These are phyloP conservation scores for Pyralis farinalis DNA, from an alignment of 2,888 invertebrate species.

Conservation along the genomic window DNA sequence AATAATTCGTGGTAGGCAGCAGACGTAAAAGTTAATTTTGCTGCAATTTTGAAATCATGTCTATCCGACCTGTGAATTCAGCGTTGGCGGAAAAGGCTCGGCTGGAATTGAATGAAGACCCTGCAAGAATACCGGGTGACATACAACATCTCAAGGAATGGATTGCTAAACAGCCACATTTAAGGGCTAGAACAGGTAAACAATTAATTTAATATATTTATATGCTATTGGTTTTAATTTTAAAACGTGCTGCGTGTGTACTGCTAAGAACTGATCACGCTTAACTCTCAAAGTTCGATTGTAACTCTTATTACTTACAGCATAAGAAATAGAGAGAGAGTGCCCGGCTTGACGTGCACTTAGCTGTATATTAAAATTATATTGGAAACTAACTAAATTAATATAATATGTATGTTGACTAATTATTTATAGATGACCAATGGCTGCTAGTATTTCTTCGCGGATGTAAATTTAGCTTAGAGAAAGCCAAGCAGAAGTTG, in stretches of 20 bases:
- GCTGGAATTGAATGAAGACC: slow-evolving; percentile 75
- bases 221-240: too few relatives aligned
- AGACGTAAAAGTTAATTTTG: not conserved
- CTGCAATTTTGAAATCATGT: slow-evolving; percentile 27
- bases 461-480: slow-evolving; percentile 83
- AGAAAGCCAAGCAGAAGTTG: slow-evolving; percentile 80
- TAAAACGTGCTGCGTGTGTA: too few relatives aligned
- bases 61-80: slow-evolving; percentile 19
- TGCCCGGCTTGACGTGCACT: too few relatives aligned
- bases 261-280: too few relatives aligned
- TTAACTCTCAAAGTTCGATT: too few relatives aligned
- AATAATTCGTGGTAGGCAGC: not conserved
- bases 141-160: slow-evolving; percentile 74
- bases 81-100: slow-evolving; percentile 55
- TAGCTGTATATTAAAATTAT: too few relatives aligned
- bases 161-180: slow-evolving; percentile 76
- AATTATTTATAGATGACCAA: slow-evolving; percentile 72
- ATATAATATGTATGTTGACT: too few relatives aligned
- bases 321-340: too few relatives aligned
- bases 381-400: too few relatives aligned
- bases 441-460: slow-evolving; percentile 81
- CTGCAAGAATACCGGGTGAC: slow-evolving; percentile 60
- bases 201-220: not conserved
- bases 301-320: too few relatives aligned
- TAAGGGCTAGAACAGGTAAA: slow-evolving; percentile 59